phyloP scores from a whole-genome alignment of 2,797 vertebrate species.

The Allobates femoralis region DNA sequence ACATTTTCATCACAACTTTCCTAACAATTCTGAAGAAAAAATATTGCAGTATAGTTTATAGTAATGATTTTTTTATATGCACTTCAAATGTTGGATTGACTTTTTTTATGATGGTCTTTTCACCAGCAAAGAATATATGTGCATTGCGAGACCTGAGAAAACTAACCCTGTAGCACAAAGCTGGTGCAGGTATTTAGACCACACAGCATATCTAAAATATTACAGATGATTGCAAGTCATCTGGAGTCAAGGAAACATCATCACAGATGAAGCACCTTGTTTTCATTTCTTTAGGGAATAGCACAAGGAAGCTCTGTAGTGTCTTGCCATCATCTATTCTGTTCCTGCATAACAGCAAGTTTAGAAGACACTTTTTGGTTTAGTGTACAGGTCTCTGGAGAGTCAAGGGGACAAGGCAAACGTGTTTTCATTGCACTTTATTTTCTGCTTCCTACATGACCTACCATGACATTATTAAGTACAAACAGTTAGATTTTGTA shows the following conservation, averaged over 20 bases:
- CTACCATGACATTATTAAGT: slow-evolving; percentile 53
- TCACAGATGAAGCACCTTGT: slow-evolving; percentile 64
- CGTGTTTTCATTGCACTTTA: slow-evolving; percentile 55
- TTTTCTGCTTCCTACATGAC: slow-evolving; percentile 55
- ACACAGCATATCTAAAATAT: slow-evolving; percentile 48
- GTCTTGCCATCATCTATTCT: slow-evolving; percentile 47
- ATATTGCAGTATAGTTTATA: not conserved
- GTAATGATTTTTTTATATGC: not conserved
- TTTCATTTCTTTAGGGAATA: slow-evolving; percentile 66
- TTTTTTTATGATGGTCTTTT: not conserved
- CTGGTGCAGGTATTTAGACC: slow-evolving; percentile 5
- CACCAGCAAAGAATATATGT: not conserved
- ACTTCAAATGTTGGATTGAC: not conserved
- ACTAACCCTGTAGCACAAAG: slow-evolving; percentile 2
- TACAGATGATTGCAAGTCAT: slow-evolving; percentile 67
- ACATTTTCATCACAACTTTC: not conserved
- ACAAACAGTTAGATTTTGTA: slow-evolving; percentile 35
- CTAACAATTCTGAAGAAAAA: not conserved
- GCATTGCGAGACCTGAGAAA: slow-evolving; percentile 19
- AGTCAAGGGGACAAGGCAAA: slow-evolving; percentile 50
- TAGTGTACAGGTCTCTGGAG: slow-evolving; percentile 19
- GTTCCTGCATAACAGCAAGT: slow-evolving; percentile 54
- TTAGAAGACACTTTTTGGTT: slow-evolving; percentile 58
- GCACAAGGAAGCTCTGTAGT: slow-evolving; percentile 22
- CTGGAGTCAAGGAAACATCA: slow-evolving; percentile 64